Base-by-base conservation (phyloP, 2,113 vertebrate species). In the Stomatorhinus ivindoensis region DNA sequence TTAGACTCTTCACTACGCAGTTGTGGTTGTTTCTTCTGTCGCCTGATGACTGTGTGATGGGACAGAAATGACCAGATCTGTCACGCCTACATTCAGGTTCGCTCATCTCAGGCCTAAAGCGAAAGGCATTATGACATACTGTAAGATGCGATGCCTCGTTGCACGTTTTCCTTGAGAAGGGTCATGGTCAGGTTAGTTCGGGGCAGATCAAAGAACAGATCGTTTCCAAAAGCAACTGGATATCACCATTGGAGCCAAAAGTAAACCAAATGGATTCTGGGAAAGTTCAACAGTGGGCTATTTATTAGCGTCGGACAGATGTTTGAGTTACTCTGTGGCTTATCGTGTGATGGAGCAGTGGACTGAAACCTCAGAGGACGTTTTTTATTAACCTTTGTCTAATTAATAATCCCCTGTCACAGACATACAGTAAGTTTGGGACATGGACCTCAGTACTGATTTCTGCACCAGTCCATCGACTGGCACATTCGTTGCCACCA, bases 71-170 rank as follows among this genome's bases (percentile, higher is more conserved):
- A 84, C n/a, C 31, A 8, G 27, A 50, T 21, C 73, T 82, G 1
- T 42, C 69, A 82, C 1, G 44, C 46, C 46, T 35, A 69, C 27
- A 21, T 80, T 80, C 73, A 55, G 15, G 50, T 55, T 46, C 24
- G 13, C 55, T 55, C 76, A 82, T 89, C 88, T 89, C 76, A 89
- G 88, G 88, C 88, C 39, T 61, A 88, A 89, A 89, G 19, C 50
- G 6, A 83, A 83, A 58, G 24, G 9, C 21, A 61, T 61, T 42
- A 85, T 17, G 44, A 61, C 21, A 61, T 42, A 84, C 85, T 87
- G 48, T 58, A 89, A 55, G 80, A 46, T 19, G 51, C 80, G 85
- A 15, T 42, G 39, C 39, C 39, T 19, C 7, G 7, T 85, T 46
- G 48, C 88, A 85, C 31, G 39, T 84, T 39, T 61, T 46, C 76